A percentile compares a stretch with the other conserved stretches of the same genome.
phyloP scores from a whole-genome alignment of 2,888 invertebrate genomes.

The Drosophila niveifrons region DNA sequence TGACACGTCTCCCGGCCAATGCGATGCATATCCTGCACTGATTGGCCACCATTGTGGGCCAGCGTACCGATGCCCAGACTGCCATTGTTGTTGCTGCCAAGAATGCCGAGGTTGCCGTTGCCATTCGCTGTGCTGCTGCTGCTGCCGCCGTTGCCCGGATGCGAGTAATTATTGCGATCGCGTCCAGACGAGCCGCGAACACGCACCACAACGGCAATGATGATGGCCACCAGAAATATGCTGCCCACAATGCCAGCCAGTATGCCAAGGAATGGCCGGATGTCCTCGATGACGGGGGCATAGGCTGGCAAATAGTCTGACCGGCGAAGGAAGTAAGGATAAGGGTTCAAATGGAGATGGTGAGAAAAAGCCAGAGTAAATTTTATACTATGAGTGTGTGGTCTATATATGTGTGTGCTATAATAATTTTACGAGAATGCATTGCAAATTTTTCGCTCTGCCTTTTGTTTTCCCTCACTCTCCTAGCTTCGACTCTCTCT shows the following conservation, averaged over 20 bases:
- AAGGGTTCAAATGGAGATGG: conserved; percentile 2
- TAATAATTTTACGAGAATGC: conserved; percentile 51
- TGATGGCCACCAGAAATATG: conserved; percentile 86
- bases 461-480: conserved; percentile 28
- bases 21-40: conserved; percentile 84
- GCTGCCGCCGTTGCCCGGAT: conserved; percentile 76
- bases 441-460: conserved; percentile 44
- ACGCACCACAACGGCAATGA: conserved; percentile 86
- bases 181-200: conserved; percentile 85
- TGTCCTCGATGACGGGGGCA: conserved; percentile 86
- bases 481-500: not conserved
- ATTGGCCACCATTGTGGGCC: conserved; percentile 84
- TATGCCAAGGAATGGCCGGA: conserved; percentile 87
- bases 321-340: conserved; percentile 5
- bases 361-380: conserved; percentile 26
- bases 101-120: conserved; percentile 69
- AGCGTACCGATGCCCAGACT: conserved; percentile 80
- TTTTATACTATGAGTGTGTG: conserved; percentile 41
- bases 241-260: conserved; percentile 87
- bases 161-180: conserved; percentile 85
- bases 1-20: conserved; percentile 84
- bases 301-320: conserved; percentile 85
- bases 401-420: conserved; percentile 9
- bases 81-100: conserved; percentile 79
- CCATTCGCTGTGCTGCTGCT: conserved; percentile 64